A percentile compares a stretch with the other conserved stretches of the same genome.
phyloP scores from a whole-genome alignment of 2,113 vertebrate genomes.

The Chaetorhynchus papuensis region DNA sequence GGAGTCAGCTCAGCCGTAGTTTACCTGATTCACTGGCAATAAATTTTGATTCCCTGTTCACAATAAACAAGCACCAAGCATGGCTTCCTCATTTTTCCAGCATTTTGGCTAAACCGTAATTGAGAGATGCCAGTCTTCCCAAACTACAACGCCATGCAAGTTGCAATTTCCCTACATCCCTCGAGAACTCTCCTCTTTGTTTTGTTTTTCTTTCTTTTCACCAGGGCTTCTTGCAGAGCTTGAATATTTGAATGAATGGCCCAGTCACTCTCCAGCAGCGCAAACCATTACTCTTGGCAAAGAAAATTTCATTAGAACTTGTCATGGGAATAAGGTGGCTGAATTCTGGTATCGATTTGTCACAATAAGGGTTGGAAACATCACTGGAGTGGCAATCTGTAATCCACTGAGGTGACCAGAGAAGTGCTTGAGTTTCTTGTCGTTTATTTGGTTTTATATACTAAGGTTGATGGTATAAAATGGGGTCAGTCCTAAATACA shows the following conservation, averaged over 20 bases:
- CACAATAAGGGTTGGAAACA: conserved; percentile 19
- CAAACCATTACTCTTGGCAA: conserved; percentile 36
- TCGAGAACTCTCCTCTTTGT: neutral
- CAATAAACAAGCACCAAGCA: neutral
- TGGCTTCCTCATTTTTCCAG: neutral
- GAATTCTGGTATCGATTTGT: conserved; percentile 32
- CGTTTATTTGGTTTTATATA: neutral
- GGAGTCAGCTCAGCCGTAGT: neutral
- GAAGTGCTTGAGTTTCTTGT: neutral
- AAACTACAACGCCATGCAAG: fast-evolving
- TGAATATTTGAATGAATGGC: conserved; percentile 43
- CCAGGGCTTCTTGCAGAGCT: neutral
- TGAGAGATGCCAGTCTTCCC: neutral
- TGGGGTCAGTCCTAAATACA: neutral
- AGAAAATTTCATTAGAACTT: conserved; percentile 57
- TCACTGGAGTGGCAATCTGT: neutral
- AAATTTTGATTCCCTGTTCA: neutral
- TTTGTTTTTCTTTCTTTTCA: neutral
- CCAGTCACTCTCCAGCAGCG: neutral
- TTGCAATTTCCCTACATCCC: neutral
- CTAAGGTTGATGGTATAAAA: neutral
- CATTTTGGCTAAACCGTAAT: neutral
- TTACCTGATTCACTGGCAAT: neutral
- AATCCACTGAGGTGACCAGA: neutral
- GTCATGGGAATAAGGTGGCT: conserved; percentile 34